Evolutionary conservation across 2,888 invertebrate genomes (phyloP).

Genomic region (Lepeophtheirus nordmannii): DNA sequence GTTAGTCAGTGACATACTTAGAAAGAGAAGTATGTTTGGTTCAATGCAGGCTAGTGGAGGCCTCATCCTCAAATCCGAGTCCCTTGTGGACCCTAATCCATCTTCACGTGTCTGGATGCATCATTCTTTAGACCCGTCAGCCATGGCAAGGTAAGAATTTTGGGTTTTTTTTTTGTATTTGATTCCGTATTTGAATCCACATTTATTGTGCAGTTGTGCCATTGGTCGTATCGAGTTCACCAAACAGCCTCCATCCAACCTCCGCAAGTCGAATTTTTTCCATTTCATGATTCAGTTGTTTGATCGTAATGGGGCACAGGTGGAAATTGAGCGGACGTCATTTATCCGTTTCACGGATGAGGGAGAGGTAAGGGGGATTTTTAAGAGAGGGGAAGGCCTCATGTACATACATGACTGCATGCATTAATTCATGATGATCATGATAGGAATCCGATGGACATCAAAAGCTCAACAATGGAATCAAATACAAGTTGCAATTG

Average conservation of each 20-base stretch:
- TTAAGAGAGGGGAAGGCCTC: no score
- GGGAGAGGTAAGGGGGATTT: slow-evolving; percentile 60
- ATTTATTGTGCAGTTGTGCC: background rate
- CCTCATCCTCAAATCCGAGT: slow-evolving; percentile 1
- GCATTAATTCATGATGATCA: background rate
- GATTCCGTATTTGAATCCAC: background rate
- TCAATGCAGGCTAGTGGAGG: background rate
- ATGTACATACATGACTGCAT: background rate
- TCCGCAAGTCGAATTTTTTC: slow-evolving; percentile 98
- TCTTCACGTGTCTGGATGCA: slow-evolving; percentile 2
- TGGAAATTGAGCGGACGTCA: slow-evolving; percentile 94
- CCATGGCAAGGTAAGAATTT: background rate
- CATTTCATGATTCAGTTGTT: slow-evolving; percentile 98
- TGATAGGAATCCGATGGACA: slow-evolving; percentile 83
- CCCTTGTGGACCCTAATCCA: background rate
- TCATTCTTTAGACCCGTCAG: background rate
- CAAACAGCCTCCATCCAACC: slow-evolving; percentile 96
- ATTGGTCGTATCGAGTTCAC: slow-evolving; percentile 96
- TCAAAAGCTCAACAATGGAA: slow-evolving; percentile 90
- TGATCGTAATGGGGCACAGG: slow-evolving; percentile 90
- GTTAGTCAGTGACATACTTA: no score
- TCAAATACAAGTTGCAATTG: slow-evolving; percentile 88
- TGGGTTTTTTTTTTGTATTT: background rate
- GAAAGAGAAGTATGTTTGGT: background rate
- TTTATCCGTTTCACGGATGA: slow-evolving; percentile 98